These are phyloP conservation scores for Euborellia annulipes DNA, from an alignment of 1,140 invertebrate species.

Conservation along the genomic window DNA sequence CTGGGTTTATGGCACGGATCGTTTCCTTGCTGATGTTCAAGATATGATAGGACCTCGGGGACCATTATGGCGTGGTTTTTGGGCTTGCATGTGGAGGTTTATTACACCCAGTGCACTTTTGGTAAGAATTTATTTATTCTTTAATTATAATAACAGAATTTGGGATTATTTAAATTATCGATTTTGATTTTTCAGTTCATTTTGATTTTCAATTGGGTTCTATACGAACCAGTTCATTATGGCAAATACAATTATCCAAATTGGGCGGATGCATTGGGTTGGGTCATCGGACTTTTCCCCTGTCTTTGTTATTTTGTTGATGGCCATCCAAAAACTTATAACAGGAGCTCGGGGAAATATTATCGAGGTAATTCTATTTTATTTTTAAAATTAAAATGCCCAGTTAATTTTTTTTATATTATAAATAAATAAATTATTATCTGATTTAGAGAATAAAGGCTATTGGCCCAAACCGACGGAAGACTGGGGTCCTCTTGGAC, in stretches of 20 bases:
- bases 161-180: constrained; percentile 3
- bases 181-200: constrained; percentile 43
- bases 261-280: constrained; percentile 64
- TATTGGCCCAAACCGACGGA: constrained; percentile 42
- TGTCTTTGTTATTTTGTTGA: constrained; percentile 49
- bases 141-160: neutral
- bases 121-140: constrained; percentile 21
- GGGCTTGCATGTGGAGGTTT: constrained; percentile 64
- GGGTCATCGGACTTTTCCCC: constrained; percentile 54
- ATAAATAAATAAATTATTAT: constrained; percentile 4
- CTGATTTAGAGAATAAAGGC: constrained; percentile 32
- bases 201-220: constrained; percentile 66
- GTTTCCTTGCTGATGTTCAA: constrained; percentile 62
- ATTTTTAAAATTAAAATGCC: constrained; percentile 13
- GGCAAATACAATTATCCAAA: constrained; percentile 57
- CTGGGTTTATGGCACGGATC: constrained; percentile 68
- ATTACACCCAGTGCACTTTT: constrained; percentile 60
- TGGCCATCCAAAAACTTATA: constrained; percentile 43
- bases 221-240: constrained; percentile 56
- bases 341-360: constrained; percentile 36
- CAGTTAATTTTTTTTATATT: too few species aligned
- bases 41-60: constrained; percentile 61
- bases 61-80: constrained; percentile 53
- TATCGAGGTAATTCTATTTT: constrained; percentile 27
- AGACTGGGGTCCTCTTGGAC: constrained; percentile 40